Evolutionary conservation across 2,113 vertebrate species (phyloP).

Genomic region (Carlito syrichta): DNA sequence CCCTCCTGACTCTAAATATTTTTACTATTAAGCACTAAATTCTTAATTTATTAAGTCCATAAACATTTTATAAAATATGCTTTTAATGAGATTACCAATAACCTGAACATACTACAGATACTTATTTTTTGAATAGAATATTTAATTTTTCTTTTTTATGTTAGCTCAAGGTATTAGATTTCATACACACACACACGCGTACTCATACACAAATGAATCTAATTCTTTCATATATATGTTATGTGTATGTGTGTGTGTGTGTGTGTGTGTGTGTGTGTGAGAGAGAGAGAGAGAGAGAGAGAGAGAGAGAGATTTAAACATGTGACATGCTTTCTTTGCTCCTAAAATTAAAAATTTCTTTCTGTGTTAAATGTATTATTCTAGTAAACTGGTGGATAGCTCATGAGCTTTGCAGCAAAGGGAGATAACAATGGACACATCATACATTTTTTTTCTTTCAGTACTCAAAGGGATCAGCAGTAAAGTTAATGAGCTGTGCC

Average conservation of each 20-base stretch:
- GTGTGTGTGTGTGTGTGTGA: not conserved
- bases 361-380: not conserved
- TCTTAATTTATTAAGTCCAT: not conserved
- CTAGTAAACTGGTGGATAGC: not conserved
- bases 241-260: no score
- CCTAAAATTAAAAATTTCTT: slow-evolving; percentile 5
- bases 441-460: slow-evolving; percentile 26
- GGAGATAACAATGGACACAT: not conserved
- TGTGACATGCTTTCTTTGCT: not conserved
- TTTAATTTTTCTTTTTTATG: not conserved
- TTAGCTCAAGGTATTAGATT: not conserved
- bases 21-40: not conserved
- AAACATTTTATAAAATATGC: not conserved
- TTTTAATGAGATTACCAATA: not conserved
- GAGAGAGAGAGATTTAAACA: not conserved
- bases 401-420: not conserved
- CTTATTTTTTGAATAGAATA: not conserved
- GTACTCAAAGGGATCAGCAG: slow-evolving; percentile 17
- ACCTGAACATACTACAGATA: not conserved
- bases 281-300: not conserved
- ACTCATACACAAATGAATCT: no score
- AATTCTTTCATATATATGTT: no score
- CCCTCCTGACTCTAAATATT: no score
- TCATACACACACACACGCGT: no score
- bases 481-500: slow-evolving; percentile 45